Evolutionary conservation across 2,113 vertebrate species (phyloP).

Genomic region (Cinclus mexicanus): DNA sequence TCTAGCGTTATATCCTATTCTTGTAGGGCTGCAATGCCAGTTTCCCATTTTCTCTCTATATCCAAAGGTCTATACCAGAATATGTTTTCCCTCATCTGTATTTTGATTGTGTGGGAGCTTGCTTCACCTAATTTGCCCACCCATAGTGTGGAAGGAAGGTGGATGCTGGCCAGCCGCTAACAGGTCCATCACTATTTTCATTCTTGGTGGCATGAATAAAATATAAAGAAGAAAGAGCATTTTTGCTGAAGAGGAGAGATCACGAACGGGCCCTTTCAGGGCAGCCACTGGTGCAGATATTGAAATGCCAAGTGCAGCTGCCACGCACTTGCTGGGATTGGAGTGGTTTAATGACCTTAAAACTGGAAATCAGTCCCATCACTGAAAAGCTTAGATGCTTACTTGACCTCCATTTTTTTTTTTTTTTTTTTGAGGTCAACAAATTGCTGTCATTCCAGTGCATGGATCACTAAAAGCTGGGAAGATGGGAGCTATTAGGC

Average conservation of each 20-base stretch:
- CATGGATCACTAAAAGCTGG: not conserved
- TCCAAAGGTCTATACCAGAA: not conserved
- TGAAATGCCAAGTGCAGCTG: not conserved
- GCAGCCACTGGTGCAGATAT: not conserved
- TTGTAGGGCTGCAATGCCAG: not conserved
- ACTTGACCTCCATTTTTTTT: not conserved
- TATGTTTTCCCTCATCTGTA: not conserved
- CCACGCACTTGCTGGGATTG: fast-evolving
- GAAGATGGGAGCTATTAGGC: not conserved
- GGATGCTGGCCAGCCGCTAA: not conserved
- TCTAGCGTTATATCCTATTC: not conserved
- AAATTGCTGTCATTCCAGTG: not conserved
- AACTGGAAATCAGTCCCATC: not conserved
- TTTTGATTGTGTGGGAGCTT: not conserved
- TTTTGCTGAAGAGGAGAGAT: not conserved
- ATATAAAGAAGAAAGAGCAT: not conserved
- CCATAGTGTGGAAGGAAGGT: not conserved
- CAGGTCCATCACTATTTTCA: not conserved
- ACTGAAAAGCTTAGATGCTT: not conserved
- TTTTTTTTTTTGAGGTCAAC: not conserved
- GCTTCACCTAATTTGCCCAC: not conserved
- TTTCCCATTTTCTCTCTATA: not conserved
- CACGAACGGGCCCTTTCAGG: not conserved
- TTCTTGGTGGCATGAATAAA: not conserved
- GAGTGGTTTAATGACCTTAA: not conserved